phyloP scores from a whole-genome alignment of 1,140 invertebrate species.

The Idris sp. region DNA sequence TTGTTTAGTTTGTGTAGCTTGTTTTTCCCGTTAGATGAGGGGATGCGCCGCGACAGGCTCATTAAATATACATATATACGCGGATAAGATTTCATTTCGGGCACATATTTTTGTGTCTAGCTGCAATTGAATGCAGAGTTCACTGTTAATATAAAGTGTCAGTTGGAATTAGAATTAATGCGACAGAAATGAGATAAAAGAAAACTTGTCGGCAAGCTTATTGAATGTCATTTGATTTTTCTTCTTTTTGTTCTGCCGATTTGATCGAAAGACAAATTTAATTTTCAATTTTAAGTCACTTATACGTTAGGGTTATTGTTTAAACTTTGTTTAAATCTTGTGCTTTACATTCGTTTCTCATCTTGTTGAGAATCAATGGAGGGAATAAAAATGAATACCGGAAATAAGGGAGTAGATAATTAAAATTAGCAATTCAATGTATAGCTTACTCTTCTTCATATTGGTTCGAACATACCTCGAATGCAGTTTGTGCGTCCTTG shows the following conservation, averaged over 20 bases:
- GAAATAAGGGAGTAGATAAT: slow-evolving; percentile 42
- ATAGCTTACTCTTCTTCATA: slow-evolving; percentile 20
- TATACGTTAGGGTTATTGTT: too few relatives aligned
- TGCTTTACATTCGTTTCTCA: too few relatives aligned
- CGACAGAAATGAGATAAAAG: slow-evolving; percentile 47
- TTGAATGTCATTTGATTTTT: slow-evolving; percentile 5
- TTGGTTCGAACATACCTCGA: slow-evolving; percentile 22
- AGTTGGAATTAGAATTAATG: slow-evolving; percentile 48
- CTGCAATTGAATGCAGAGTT: slow-evolving; percentile 13
- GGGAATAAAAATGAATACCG: slow-evolving; percentile 15
- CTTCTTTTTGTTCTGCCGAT: neutral
- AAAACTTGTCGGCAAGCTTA: slow-evolving; percentile 24
- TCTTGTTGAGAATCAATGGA: too few relatives aligned
- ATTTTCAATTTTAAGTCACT: too few relatives aligned
- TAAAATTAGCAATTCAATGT: slow-evolving; percentile 52
- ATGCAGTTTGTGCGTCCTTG: slow-evolving; percentile 49
- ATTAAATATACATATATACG: slow-evolving; percentile 34
- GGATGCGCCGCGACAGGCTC: slow-evolving; percentile 4
- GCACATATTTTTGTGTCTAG: slow-evolving; percentile 24
- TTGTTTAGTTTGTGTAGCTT: neutral
- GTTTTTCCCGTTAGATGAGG: too few relatives aligned
- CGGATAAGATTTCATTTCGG: slow-evolving; percentile 25
- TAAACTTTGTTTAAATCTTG: too few relatives aligned
- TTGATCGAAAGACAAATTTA: too few relatives aligned
- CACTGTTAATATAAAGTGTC: slow-evolving; percentile 50